phyloP scores from a whole-genome alignment of 1,140 invertebrate genomes.

The Cyrtorhinus lividipennis region DNA sequence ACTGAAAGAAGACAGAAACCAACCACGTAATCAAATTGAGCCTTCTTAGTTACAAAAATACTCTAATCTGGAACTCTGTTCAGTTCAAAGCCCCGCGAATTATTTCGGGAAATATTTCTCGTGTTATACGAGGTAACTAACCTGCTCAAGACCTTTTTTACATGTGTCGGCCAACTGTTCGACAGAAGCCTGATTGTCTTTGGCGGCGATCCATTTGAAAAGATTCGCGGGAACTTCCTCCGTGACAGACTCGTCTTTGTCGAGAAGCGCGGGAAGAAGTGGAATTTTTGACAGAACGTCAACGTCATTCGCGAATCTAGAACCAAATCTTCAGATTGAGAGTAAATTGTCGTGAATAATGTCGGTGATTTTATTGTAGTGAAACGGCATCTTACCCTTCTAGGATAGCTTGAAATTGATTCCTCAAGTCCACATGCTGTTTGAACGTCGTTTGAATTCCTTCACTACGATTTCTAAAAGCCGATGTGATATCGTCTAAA shows the following conservation, averaged over 20 bases:
- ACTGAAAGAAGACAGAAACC: conserved; percentile 25
- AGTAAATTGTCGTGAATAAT: no score
- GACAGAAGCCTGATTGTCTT: conserved; percentile 63
- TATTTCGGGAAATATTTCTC: neutral
- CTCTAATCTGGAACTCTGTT: no score
- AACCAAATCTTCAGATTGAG: no score
- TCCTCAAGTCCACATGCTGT: conserved; percentile 54
- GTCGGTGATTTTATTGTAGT: no score
- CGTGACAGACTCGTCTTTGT: conserved; percentile 24
- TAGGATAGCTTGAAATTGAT: conserved; percentile 49
- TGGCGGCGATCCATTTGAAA: conserved; percentile 66
- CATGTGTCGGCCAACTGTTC: conserved; percentile 65
- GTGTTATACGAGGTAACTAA: no score
- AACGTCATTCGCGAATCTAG: conserved; percentile 60
- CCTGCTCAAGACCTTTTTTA: conserved; percentile 47
- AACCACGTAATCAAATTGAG: no score
- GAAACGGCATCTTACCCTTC: conserved; percentile 42
- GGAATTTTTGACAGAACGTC: conserved; percentile 63
- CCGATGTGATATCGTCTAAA: conserved; percentile 69
- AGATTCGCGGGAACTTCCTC: conserved; percentile 33
- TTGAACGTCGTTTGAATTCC: conserved; percentile 56
- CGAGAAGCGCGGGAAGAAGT: conserved; percentile 55
- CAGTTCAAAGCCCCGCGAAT: neutral
- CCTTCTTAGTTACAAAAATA: neutral
- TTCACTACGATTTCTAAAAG: conserved; percentile 54